These are phyloP conservation scores for Trissoscelio sp. DNA, from an alignment of 2,888 invertebrate genomes.

Conservation along the genomic window DNA sequence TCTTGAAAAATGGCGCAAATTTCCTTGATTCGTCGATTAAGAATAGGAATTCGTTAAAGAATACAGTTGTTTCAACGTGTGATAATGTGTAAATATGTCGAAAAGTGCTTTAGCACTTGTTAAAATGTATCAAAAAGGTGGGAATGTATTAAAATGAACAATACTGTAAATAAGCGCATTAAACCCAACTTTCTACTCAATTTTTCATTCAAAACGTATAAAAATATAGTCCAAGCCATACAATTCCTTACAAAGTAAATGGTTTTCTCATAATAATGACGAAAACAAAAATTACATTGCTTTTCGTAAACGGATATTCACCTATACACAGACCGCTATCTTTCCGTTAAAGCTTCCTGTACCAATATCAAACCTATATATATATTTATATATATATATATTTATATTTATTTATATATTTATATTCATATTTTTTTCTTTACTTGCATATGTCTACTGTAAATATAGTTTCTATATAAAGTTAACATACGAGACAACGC, in stretches of 20 bases:
- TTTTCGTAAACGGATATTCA: conserved; percentile 33
- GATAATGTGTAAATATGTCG: conserved; percentile 40
- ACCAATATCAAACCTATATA: conserved; percentile 63
- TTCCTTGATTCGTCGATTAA: too few relatives aligned
- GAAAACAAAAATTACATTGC: neutral
- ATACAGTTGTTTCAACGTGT: neutral
- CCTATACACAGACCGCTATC: conserved; percentile 53
- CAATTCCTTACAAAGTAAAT: conserved; percentile 21
- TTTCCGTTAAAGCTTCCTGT: conserved; percentile 53
- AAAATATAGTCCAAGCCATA: conserved; percentile 42
- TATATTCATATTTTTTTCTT: conserved; percentile 42
- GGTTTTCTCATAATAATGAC: conserved; percentile 4
- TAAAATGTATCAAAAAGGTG: conserved; percentile 35
- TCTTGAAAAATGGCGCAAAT: too few relatives aligned
- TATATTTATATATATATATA: conserved; percentile 45
- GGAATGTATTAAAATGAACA: conserved; percentile 20
- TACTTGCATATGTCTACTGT: conserved; percentile 60
- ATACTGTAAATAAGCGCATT: conserved; percentile 18
- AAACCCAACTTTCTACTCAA: conserved; percentile 21
- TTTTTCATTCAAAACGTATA: conserved; percentile 34
- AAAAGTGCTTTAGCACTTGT: conserved; percentile 33
- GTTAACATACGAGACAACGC: conserved; percentile 56
- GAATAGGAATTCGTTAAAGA: neutral
- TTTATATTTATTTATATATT: too few relatives aligned
- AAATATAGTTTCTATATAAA: conserved; percentile 66